Base-by-base conservation (phyloP, 2,113 vertebrate genomes). In the Chaetops frenatus region DNA sequence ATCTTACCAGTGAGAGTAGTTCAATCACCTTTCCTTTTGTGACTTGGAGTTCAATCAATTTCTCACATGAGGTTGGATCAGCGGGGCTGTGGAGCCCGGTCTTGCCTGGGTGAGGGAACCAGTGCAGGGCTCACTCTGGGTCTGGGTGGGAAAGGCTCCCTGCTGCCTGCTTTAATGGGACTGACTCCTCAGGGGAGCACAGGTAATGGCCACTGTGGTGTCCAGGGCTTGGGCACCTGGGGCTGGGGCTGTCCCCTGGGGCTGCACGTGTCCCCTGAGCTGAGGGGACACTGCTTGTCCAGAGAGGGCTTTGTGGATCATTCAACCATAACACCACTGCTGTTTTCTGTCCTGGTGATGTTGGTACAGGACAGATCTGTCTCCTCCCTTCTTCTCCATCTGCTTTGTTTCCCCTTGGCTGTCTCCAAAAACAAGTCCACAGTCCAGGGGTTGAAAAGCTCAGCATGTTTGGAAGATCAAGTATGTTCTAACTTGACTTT, bases 271-370 rank as follows among this genome's bases (percentile, higher is more conserved):
- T n/a, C n/a, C 4, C 38, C 57, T 13, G 57, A 11, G 58, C 28
- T 40, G 6, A 16, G 40, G 44, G 66, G 40, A 56, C 27, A 0
- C 18, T 8, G 3, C 53, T 23, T 6, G 6, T 12, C 38, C 4
- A 5, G 58, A 28, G 29, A 29, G 19, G 0, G 1, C 5, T 36
- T 2, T 0, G 4, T 35, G 54, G 21, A 1, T 29, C 10, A 0
- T 18, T 57, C 17, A 20, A 25, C 45, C 11, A 0, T 2, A 5
- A 6, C 21, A 21, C 13, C 11, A 0, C 0, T 44, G 76, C 18
- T 60, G 21, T 6, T 21, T 36, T 67, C n/a, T 88, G 76, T 12
- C 64, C 38, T 28, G 42, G 16, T 1, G 1, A 2, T 51, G 9
- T 0, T 40, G 45, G 21, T 28, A 12, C n/a, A 58, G 50, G 45